These are phyloP conservation scores for Hydractinia symbiolongicarpus DNA, from an alignment of 30 jellyfish, hydroid and myxozoan species.

Conservation along the genomic window DNA sequence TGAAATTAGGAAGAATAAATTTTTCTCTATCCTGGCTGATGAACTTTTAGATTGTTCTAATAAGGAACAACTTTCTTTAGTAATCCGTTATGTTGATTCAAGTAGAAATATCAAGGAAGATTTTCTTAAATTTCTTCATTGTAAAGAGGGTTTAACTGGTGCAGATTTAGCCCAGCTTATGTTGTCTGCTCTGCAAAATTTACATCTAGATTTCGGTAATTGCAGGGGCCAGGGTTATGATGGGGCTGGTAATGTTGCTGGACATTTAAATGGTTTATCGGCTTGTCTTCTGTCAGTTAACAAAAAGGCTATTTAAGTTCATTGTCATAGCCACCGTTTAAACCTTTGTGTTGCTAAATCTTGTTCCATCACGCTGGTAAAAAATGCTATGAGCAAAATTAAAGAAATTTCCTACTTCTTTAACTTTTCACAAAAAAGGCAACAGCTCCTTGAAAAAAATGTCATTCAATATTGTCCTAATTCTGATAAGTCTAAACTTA, in stretches of 20 bases:
- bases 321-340: conserved; percentile 36
- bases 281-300: conserved; percentile 11
- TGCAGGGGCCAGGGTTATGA: conserved; percentile 32
- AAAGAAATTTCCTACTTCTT: conserved; percentile 13
- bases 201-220: conserved; percentile 16
- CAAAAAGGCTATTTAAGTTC: conserved; percentile 51
- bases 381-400: too few species aligned
- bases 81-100: conserved; percentile 21
- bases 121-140: conserved; percentile 28
- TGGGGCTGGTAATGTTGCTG: too few species aligned
- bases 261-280: conserved; percentile 33
- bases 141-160: conserved; percentile 28
- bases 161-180: conserved; percentile 17
- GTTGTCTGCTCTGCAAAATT: conserved; percentile 24
- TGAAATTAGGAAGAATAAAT: conserved; percentile 22
- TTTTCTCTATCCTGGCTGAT: conserved; percentile 41
- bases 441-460: background rate
- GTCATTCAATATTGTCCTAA: background rate
- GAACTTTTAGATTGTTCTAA: conserved; percentile 42
- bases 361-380: conserved; percentile 10
- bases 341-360: conserved; percentile 41
- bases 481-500: background rate
- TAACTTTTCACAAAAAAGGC: conserved; percentile 27
- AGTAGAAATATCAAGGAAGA: conserved; percentile 17
- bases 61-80: conserved; percentile 37